Conservation (phyloP, 2,888 invertebrate genomes). For the Dynastes tityus region DNA sequence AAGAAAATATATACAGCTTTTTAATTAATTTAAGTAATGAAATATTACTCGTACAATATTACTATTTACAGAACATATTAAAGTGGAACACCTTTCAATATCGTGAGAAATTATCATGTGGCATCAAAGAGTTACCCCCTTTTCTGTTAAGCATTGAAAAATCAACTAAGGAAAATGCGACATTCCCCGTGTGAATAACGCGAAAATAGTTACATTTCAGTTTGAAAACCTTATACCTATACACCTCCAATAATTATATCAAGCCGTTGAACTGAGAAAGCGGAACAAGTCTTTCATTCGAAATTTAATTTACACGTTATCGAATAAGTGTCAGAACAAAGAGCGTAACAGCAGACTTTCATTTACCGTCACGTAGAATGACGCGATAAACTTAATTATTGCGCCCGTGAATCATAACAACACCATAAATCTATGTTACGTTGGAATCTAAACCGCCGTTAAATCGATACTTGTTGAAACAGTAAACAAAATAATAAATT, state of each 20-base stretch:
- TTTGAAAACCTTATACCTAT: constrained; percentile 7
- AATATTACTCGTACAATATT: too few relatives aligned
- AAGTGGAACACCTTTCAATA: too few relatives aligned
- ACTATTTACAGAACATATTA: too few relatives aligned
- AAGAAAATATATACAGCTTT: too few relatives aligned
- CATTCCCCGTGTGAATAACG: neutral
- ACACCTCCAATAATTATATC: constrained; percentile 14
- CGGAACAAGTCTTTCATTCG: neutral
- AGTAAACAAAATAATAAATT: constrained; percentile 52
- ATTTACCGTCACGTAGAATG: constrained; percentile 36
- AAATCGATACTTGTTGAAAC: constrained; percentile 52
- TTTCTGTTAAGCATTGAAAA: too few relatives aligned
- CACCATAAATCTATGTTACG: constrained; percentile 45
- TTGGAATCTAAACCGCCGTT: constrained; percentile 43
- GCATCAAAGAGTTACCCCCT: too few relatives aligned
- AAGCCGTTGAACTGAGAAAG: constrained; percentile 2
- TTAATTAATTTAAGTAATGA: too few relatives aligned
- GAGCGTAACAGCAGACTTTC: constrained; percentile 20
- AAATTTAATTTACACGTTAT: constrained; percentile 32
- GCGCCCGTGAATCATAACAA: constrained; percentile 41
- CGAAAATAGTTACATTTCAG: constrained; percentile 1
- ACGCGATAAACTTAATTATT: constrained; percentile 45
- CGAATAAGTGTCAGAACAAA: constrained; percentile 23
- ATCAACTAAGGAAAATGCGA: neutral
- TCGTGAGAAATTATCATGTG: too few relatives aligned